Base-by-base conservation (phyloP, 2,797 vertebrate species). In the Sylvia borin region DNA sequence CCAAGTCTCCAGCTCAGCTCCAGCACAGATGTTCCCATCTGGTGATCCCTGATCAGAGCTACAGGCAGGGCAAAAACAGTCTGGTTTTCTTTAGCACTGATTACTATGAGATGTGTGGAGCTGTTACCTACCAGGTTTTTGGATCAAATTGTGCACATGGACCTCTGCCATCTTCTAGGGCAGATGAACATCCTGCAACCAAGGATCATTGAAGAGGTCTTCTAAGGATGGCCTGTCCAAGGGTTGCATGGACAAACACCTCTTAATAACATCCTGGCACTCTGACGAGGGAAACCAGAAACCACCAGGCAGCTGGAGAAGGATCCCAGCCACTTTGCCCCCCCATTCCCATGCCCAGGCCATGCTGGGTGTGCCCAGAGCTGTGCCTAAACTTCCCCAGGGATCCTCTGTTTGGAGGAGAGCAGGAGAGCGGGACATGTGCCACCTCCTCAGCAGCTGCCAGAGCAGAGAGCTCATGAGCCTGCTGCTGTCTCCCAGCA, bases 131-230 rank as follows among this genome's bases (percentile, higher is more conserved):
- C 92, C 93, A 53, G 98, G 93, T 92, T 98, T 98, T 5, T 98
- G 98, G 43, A 96, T 92, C 93, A 99, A 98, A 97, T 98, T 98
- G 98, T 99, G 98, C 89, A 99, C 97, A 55, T 98, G 94, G 97
- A 99, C 29, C 51, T 53, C 51, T 53, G 29, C 51, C 51, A 31
- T 53, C 51, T 53, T 31, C 51, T 53, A 53, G 51, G 51, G 51
- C 51, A 31, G 29, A 53, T 53, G 51, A 53, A 53, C 51, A 53
- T 10, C 51, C 51, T 53, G 51, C 51, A 53, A 27, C 51, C 51
- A 53, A 53, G 51, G 27, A 31, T 29, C 51, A 31, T 19, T 4
- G 51, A 53, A 54, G 29, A 54, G 29, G 17, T 54, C 53, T 54
- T 54, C 53, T 20, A 54, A 32, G 18, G 53, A 54, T 8, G 53